A percentile compares a stretch with the other conserved stretches of the same genome.
These are phyloP conservation scores for Eurosta solidaginis DNA, from an alignment of 1,140 invertebrate species.

Conservation along the genomic window DNA sequence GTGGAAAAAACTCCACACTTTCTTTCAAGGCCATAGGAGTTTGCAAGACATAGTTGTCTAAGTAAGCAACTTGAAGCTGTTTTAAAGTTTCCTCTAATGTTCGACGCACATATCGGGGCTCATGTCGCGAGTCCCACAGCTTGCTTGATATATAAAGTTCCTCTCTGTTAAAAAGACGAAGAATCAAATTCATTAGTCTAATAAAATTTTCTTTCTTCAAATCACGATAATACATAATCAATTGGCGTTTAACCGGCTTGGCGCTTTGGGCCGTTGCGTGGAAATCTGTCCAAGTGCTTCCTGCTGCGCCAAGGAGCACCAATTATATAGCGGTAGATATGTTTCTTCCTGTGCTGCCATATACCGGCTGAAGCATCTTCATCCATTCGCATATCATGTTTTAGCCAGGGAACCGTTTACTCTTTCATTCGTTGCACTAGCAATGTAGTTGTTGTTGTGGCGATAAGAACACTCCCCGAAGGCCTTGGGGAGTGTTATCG, in stretches of 20 bases:
- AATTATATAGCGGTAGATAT: too few relatives aligned
- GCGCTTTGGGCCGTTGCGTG: not conserved
- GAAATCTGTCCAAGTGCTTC: not conserved
- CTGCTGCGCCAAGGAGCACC: too few relatives aligned
- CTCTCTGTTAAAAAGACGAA: slow-evolving; percentile 59
- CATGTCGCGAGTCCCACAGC: slow-evolving; percentile 52
- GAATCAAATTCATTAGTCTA: not conserved
- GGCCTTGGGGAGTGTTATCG: too few relatives aligned
- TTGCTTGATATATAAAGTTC: slow-evolving; percentile 74
- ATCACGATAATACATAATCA: not conserved
- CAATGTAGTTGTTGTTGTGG: not conserved
- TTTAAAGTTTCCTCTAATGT: slow-evolving; percentile 63
- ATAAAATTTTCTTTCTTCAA: not conserved
- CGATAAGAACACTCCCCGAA: too few relatives aligned
- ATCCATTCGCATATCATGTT: not conserved
- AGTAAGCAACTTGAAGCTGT: slow-evolving; percentile 70
- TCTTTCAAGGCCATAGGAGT: slow-evolving; percentile 71
- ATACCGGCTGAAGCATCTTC: not conserved
- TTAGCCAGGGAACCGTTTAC: not conserved
- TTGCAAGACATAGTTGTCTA: slow-evolving; percentile 80
- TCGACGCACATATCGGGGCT: slow-evolving; percentile 47
- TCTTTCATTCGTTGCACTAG: not conserved
- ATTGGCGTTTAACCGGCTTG: not conserved
- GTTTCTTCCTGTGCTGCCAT: too few relatives aligned
- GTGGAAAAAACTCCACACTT: slow-evolving; percentile 52